Percentiles rank a stretch among this genome's conserved stretches.
Conservation (phyloP, 2,113 vertebrate species). For the Hydrochoerus hydrochaeris region DNA sequence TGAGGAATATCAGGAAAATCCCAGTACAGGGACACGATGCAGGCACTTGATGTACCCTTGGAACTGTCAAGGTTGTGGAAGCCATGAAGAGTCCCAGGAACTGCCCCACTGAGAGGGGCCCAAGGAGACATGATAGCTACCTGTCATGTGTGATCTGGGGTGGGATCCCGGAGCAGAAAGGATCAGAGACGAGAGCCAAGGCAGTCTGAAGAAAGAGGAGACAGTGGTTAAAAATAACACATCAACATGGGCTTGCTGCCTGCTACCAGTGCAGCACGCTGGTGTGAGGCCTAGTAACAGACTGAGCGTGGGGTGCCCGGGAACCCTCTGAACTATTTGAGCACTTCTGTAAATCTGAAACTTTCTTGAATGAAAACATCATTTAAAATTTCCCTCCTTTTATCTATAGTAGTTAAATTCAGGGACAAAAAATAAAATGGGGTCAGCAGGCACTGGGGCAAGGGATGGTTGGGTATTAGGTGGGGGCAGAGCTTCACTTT, state of each 20-base stretch:
- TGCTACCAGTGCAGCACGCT: fast-evolving
- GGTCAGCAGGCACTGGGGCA: too few relatives aligned
- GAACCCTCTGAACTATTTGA: background rate
- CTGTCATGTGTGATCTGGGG: fast-evolving
- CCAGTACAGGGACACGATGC: background rate
- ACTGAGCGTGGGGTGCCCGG: background rate
- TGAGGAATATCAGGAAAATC: background rate
- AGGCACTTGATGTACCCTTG: background rate
- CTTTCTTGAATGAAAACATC: background rate
- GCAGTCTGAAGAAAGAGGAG: background rate
- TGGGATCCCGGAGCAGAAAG: background rate
- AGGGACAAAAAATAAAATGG: background rate
- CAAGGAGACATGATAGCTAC: fast-evolving
- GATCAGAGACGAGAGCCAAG: background rate
- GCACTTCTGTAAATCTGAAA: background rate
- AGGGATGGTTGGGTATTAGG: fast-evolving
- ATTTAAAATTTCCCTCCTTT: background rate
- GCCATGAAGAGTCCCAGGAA: background rate
- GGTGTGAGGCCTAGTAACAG: background rate
- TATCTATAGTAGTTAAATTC: background rate
- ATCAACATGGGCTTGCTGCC: background rate
- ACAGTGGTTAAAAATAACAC: too few relatives aligned
- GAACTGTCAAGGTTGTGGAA: background rate
- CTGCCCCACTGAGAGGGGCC: background rate
- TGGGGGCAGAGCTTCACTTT: background rate